Evolutionary conservation across 2,888 invertebrate genomes (phyloP), one percentile per base, ranked within the genome.

Genomic region (Morpho achilles): DNA sequence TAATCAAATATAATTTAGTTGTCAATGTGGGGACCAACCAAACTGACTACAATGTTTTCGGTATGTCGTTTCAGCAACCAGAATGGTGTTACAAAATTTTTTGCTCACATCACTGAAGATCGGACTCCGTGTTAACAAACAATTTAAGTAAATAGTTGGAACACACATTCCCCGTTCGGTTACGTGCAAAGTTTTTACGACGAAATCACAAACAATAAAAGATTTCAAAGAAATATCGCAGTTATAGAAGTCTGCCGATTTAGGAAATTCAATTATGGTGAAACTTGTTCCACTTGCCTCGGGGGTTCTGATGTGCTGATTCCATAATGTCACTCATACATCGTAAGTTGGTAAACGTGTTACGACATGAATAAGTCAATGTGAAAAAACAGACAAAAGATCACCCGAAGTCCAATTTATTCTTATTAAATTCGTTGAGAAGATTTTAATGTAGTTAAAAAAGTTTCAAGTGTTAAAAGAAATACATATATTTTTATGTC

Each of bases 71-170:
- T 53, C 58, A 53, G 55, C 53, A 58, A 60, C 56, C 54, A 58
- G 58, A 61, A 56, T 56, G 53, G 64, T 69, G 66, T 69, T 64
- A 66, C 65, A 43, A 53, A 55, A 49, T 32, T 63, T 65, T 64
- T 65, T 61, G 53, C 53, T 61, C 44, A 23, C 56, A 54, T 60
- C 39, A 53, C 59, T 60, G 59, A 71, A 76, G 73, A 79, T 69
- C 79, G 77, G 67, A 68, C 69, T 69, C 68, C 72, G 76, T 82
- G 82, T 82, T 82, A 79, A 78, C 80, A 80, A 82, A 81, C 73
- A 75, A 70, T 79, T 80, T 78, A 74, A 77, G 71, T 66, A 63
- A 67, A 66, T 62, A 56, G 59, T 57, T 61, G 22, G 42, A 43
- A 43, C 60, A 66, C 49, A 56, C 57, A 58, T 59, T 59, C 62